Evolutionary conservation across 30 jellyfish, hydroid and myxozoan genomes (phyloP), one percentile per base, ranked within the genome.

Genomic region (Mastigias papua): DNA sequence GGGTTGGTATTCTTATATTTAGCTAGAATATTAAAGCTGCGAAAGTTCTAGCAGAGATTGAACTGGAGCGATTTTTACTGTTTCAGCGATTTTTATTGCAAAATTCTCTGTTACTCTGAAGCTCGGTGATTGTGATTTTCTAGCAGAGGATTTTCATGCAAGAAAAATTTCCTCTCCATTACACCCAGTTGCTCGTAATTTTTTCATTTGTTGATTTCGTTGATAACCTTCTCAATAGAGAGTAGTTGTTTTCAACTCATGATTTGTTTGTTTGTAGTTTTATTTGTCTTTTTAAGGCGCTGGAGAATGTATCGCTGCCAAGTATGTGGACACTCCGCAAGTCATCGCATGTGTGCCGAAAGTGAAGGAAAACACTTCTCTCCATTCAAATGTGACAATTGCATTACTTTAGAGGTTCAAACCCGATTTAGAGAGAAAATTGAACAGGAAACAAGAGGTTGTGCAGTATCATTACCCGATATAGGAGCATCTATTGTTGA

Each of bases 291-390:
- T 37, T 77, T 3, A 25, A 88, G 96, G 70, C 46, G 54, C 50
- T 88, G 96, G 96, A 60, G 65, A 23, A n/a, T 88, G 34, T 77
- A 63, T 69, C 70, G 81, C 48, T 88, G 96, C 61, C 42, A 88
- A 25, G 71, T 35, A 9, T 88, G 96, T 70, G 96, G 96, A n/a
- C 96, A 88, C 28, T 76, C 92, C 10, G 96, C 84, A 8, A 63
- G 81, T 46, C 96, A 88, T 72, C 80, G 34, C 15, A 20, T 20
- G 16, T 88, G 96, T 57, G 86, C 78, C 15, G 96, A 69, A 16
- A n/a, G 32, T 70, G 51, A 34, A 22, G 73, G 51, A 11, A 75
- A 21, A 60, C 60, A 16, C 32, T 10, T 34, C 50, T 10, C 3
- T 23, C 28, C 48, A 3, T 75, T 34, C 19, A 25, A n/a, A 16